Conservation (phyloP, 1,140 invertebrate genomes). For the Ceratina australensis region DNA sequence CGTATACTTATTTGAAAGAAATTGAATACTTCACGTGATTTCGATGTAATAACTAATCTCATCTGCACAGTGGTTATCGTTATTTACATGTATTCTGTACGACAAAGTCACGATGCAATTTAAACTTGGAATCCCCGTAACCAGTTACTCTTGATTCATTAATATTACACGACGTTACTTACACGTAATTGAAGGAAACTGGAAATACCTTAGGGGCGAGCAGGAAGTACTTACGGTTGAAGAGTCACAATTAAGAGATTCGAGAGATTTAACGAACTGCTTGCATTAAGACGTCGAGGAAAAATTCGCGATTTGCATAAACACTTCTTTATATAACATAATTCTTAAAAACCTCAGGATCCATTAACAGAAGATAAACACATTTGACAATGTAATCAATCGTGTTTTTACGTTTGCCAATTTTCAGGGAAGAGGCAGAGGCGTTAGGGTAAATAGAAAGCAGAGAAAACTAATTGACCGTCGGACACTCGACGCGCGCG, state of each 20-base stretch:
- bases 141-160: not conserved
- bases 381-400: too few relatives aligned
- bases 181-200: not conserved
- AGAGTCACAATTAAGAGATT: not conserved
- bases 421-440: too few relatives aligned
- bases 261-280: not conserved
- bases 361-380: too few relatives aligned
- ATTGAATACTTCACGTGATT: not conserved
- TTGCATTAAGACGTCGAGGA: not conserved
- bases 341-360: too few relatives aligned
- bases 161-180: not conserved
- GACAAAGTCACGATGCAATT: not conserved
- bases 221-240: not conserved
- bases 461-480: not conserved
- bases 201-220: not conserved
- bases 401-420: too few relatives aligned
- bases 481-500: not conserved
- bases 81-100: not conserved
- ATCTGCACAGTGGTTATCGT: too few relatives aligned
- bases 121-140: not conserved
- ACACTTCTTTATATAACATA: too few relatives aligned
- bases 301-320: too few relatives aligned
- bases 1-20: not conserved
- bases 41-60: not conserved
- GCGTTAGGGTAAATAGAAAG: not conserved